phyloP scores from a whole-genome alignment of 2,113 vertebrate species.

The Heptranchias perlo region DNA sequence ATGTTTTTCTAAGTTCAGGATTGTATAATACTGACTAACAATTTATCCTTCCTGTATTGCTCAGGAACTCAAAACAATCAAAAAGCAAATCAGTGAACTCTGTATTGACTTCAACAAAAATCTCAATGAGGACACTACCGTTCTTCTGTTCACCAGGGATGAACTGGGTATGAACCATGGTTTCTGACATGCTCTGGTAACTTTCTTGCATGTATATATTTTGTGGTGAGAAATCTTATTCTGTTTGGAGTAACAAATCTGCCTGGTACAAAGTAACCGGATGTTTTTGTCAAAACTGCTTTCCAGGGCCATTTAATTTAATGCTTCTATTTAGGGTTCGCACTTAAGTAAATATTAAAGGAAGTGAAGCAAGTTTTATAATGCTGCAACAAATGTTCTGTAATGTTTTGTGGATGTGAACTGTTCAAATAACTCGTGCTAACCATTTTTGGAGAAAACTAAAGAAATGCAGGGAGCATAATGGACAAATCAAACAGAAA shows the following conservation, averaged over 20 bases:
- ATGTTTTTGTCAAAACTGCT: not conserved
- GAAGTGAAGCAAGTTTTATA: not conserved
- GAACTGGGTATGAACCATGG: conserved; percentile 69
- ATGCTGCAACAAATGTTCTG: not conserved
- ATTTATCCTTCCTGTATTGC: not conserved
- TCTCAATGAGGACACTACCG: conserved; percentile 81
- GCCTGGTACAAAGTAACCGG: not conserved
- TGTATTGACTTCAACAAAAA: conserved; percentile 92
- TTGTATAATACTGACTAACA: not conserved
- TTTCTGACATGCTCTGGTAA: not conserved
- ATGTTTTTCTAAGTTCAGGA: not conserved
- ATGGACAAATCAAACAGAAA: not conserved
- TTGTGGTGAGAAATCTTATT: not conserved
- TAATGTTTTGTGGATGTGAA: not conserved
- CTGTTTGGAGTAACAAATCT: not conserved
- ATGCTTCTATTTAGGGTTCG: not conserved
- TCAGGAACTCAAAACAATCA: conserved; percentile 80
- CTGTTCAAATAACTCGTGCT: not conserved
- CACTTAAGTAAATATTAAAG: not conserved
- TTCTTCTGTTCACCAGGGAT: conserved; percentile 69
- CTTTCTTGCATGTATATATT: too few relatives aligned
- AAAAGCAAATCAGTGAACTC: conserved; percentile 77
- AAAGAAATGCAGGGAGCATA: not conserved
- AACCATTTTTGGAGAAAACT: not conserved
- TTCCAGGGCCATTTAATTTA: not conserved